Conservation (phyloP, 2,113 vertebrate genomes). For the Lamprotornis superbus region DNA sequence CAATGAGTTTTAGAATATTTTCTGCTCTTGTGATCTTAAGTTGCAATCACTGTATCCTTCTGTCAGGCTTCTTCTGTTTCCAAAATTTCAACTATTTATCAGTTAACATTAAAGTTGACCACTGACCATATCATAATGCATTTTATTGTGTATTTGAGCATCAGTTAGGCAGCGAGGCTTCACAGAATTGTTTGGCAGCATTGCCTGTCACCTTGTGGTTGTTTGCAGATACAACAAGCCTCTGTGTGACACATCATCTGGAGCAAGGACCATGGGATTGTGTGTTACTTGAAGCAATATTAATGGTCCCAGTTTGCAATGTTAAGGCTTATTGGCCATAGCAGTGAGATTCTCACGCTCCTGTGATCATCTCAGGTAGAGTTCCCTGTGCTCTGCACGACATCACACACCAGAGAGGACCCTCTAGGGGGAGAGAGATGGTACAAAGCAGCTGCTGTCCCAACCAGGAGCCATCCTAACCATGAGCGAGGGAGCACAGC, state of each 20-base stretch:
- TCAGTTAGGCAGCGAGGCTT: background rate
- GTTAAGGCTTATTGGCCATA: background rate
- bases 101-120: background rate
- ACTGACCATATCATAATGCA: background rate
- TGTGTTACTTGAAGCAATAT: background rate
- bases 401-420: background rate
- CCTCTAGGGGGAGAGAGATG: too few relatives aligned
- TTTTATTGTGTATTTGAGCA: background rate
- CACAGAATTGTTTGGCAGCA: background rate
- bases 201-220: constrained; percentile 45
- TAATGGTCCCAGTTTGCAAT: background rate
- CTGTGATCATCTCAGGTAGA: background rate
- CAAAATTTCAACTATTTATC: background rate
- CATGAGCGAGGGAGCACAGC: background rate
- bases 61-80: background rate
- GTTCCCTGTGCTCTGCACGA: background rate
- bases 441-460: background rate
- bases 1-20: background rate
- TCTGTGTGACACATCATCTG: background rate
- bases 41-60: background rate
- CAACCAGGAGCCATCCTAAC: background rate
- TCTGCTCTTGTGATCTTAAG: background rate
- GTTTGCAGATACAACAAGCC: background rate
- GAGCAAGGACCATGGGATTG: background rate
- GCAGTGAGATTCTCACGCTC: background rate